Evolutionary conservation across 2,888 invertebrate species (phyloP), one percentile per base, ranked within the genome.

Genomic region (Eristalis arbustorum): DNA sequence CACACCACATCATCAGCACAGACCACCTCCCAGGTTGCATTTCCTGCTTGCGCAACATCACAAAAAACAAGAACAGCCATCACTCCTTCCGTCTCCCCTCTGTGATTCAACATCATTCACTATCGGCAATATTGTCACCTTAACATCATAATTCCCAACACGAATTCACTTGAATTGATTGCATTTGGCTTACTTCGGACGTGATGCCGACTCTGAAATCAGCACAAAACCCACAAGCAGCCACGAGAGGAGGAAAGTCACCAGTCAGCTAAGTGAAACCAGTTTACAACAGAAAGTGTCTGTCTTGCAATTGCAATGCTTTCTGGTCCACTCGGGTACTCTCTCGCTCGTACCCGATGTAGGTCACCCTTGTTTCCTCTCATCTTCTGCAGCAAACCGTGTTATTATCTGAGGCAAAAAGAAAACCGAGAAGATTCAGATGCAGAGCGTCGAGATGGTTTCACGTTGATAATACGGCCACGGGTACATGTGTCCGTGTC

Each of bases 391-490:
- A 23, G 78, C 63, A 64, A 77, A 42, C 61, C 71, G 66, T 78
- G 72, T 61, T 72, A 75, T 75, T 78, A 78, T 73, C 73, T 78
- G 14, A 25, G 13, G 23, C 76, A 49, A 68, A 34, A 49, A 1
- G n/a, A 42, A 18, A 49, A 18, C 49, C 14, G n/a, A n/a, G n/a
- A 42, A 68, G 77, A 78, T 73, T 72, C 67, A 72, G 56, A 34
- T 66, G 61, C 76, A 25, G 62, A 72, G 62, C 72, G n/a, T 68
- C 68, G 68, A 83, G 82, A 83, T 83, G 67, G 59, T 73, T 78
- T 78, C 73, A 69, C 42, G 73, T 23, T 73, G 78, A 83, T 83
- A 73, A 78, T 67, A 68, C 6, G 56, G 59, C 14, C 59, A 23
- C 31, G 18, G 5, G 13, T 14, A 25, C 13, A 59, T 13, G 31